Evolutionary conservation across 2,113 vertebrate genomes (phyloP), one percentile per base, ranked within the genome.

Genomic region (Labeo rohita): DNA sequence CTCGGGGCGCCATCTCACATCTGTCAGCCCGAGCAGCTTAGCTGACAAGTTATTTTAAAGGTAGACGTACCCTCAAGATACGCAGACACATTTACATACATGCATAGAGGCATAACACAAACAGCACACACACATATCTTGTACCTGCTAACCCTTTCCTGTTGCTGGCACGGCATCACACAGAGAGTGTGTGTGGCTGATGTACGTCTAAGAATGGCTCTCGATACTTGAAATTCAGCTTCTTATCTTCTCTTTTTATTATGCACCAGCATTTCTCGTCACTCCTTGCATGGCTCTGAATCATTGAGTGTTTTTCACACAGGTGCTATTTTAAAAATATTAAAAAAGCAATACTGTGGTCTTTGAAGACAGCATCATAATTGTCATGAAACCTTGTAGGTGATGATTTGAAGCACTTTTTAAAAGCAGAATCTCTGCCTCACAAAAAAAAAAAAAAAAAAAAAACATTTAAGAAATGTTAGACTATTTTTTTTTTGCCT

Each of bases 31-130:
- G 91, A 93, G 90, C 91, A 88, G 91, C 91, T 93, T 84, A 90
- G 93, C 94, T 93, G 94, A 95, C 91, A 93, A 92, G 93, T 91
- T 93, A 91, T 94, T 94, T 93, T 93, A 91, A 94, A 94, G 93
- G 91, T 93, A 86, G 73, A 83, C 76, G 21, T 73, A 86, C 90
- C 89, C 77, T 90, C 75, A 85, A 88, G 83, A 83, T 18, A 45
- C n/a, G 10, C 43, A 59, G 70, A 49, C 28, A 18, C 76, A 80
- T 85, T 75, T 56, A 73, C 47, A 74, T 84, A 36, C 63, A 39
- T 74, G 10, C 72, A 45, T 9, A 66, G 59, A 68, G 63, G 65
- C 65, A 80, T 61, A 78, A 79, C 47, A 76, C 84, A 77, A 78
- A 49, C 72, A 54, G 13, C 50, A 80, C 47, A 77, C 80, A 78